A percentile compares a stretch with the other conserved stretches of the same genome.
Conservation (phyloP, 2,113 vertebrate genomes). For the Coregonus clupeaformis region DNA sequence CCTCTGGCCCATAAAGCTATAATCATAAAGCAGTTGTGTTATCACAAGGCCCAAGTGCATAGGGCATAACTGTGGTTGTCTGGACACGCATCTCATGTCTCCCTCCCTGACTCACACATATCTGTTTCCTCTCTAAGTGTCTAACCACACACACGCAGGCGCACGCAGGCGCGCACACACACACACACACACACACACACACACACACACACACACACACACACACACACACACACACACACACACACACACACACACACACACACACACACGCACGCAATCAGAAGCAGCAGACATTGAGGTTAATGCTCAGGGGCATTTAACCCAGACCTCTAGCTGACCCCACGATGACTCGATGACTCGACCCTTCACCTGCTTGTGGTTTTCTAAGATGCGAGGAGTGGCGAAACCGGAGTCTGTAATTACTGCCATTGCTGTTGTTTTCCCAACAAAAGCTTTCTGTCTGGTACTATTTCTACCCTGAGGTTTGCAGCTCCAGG, state of each 20-base stretch:
- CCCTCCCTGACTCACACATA: slow-evolving; percentile 40
- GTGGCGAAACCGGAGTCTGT: slow-evolving; percentile 65
- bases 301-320: not conserved
- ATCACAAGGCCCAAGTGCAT: slow-evolving; percentile 15
- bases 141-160: slow-evolving; percentile 17
- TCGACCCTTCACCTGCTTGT: slow-evolving; percentile 56
- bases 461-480: slow-evolving; percentile 63
- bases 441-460: slow-evolving; percentile 68
- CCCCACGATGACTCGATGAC: not conserved
- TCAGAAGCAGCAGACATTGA: no score
- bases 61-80: slow-evolving; percentile 35
- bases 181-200: no score
- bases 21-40: slow-evolving; percentile 21
- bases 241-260: no score
- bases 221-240: no score
- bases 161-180: no score
- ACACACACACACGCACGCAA: no score
- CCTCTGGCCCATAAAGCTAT: slow-evolving; percentile 2
- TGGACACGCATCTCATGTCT: slow-evolving; percentile 50
- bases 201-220: no score
- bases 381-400: slow-evolving; percentile 47
- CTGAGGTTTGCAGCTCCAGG: slow-evolving; percentile 76
- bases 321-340: slow-evolving; percentile 44
- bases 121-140: slow-evolving; percentile 43
- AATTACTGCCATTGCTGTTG: slow-evolving; percentile 69